A percentile compares a stretch with the other conserved stretches of the same genome.
Evolutionary conservation across 2,113 vertebrate genomes (phyloP).

Genomic region (Lethenteron camtschaticum): DNA sequence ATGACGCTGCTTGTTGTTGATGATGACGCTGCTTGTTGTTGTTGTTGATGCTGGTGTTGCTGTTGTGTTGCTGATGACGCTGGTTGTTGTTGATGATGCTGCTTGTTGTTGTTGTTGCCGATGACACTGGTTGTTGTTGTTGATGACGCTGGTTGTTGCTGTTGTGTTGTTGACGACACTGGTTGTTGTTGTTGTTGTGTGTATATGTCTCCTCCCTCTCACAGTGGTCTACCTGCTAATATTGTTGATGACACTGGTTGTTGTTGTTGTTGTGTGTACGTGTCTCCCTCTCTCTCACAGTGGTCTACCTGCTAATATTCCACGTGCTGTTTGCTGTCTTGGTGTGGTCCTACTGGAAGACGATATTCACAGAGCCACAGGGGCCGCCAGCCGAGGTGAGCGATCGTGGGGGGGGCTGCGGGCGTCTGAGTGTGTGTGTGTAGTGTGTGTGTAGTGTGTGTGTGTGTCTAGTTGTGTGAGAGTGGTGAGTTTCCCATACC

Average conservation of each 20-base stretch:
- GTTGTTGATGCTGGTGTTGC: no score
- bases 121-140: conserved; percentile 22
- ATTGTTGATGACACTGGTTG: no score
- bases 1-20: conserved; percentile 26
- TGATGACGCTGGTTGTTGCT: conserved; percentile 27
- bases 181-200: conserved; percentile 21
- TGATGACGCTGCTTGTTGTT: conserved; percentile 83
- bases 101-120: conserved; percentile 32
- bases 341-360: conserved; percentile 89
- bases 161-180: conserved; percentile 29
- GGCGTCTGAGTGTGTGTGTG: no score
- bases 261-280: conserved; percentile 42
- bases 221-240: conserved; percentile 53
- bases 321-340: conserved; percentile 85
- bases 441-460: no score
- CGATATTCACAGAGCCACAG: conserved; percentile 68
- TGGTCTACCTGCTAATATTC: conserved; percentile 59
- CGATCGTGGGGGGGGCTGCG: neutral
- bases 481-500: no score
- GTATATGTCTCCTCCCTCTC: conserved; percentile 15
- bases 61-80: no score
- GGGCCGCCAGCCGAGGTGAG: conserved; percentile 75
- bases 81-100: no score
- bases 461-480: no score
- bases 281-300: conserved; percentile 24